Evolutionary conservation across 2,888 invertebrate species (phyloP).

Genomic region (Euplexia lucipara): DNA sequence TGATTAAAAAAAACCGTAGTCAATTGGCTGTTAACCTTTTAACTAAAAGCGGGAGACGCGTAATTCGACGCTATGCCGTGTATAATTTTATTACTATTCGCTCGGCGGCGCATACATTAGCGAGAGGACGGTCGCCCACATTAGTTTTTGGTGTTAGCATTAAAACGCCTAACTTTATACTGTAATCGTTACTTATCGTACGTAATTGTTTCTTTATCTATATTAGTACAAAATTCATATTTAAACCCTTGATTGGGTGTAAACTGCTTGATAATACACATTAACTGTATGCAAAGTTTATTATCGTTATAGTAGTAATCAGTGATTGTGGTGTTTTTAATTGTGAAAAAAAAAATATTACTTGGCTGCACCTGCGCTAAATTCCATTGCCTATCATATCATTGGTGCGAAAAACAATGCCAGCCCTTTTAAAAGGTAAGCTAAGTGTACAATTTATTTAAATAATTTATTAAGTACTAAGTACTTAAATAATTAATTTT

Average conservation of each 20-base stretch:
- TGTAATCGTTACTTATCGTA: conserved; percentile 84
- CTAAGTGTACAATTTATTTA: no score
- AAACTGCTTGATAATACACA: conserved; percentile 82
- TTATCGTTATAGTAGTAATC: conserved; percentile 66
- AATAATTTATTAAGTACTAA: neutral
- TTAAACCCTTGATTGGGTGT: conserved; percentile 88
- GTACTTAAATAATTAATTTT: neutral
- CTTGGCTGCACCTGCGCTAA: conserved; percentile 46
- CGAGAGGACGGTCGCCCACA: conserved; percentile 68
- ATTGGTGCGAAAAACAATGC: conserved; percentile 30
- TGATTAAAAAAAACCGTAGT: conserved; percentile 91
- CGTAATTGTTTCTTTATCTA: conserved; percentile 87
- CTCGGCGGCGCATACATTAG: conserved; percentile 85
- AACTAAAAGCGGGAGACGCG: conserved; percentile 90
- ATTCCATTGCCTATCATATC: conserved; percentile 27
- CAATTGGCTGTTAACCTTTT: conserved; percentile 91
- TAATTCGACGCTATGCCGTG: conserved; percentile 90
- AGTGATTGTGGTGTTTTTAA: conserved; percentile 60
- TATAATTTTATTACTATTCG: conserved; percentile 90
- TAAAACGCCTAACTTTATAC: conserved; percentile 72
- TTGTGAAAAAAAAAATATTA: conserved; percentile 58
- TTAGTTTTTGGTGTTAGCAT: conserved; percentile 74
- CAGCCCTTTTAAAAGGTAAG: conserved; percentile 50
- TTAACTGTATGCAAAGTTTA: conserved; percentile 68
- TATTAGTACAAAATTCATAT: conserved; percentile 82